Percentiles rank a stretch among this genome's conserved stretches.
Conservation (phyloP, 92 coral and sea anemone species). For the Scolanthus callimorphus region DNA sequence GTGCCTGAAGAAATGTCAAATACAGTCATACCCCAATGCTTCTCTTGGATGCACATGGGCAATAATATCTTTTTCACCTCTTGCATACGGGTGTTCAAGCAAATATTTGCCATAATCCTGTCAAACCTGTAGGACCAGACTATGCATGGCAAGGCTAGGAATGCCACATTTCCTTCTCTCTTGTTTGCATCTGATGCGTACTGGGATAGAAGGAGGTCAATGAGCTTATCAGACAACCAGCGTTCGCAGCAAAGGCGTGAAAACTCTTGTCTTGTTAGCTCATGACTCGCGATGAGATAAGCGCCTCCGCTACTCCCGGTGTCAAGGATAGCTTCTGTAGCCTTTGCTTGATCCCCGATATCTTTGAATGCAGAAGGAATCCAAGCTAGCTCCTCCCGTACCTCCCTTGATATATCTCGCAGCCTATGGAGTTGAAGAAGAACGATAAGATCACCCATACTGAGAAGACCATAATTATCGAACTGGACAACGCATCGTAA, state of each 20-base stretch:
- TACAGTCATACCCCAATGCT: neutral
- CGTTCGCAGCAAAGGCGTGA: no score
- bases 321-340: slow-evolving; percentile 1
- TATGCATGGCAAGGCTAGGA: neutral
- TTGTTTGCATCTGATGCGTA: neutral
- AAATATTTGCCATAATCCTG: neutral
- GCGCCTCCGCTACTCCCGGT: slow-evolving; percentile 7
- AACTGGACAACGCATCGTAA: slow-evolving; percentile 1
- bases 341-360: slow-evolving; percentile 2
- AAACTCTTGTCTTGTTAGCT: slow-evolving; percentile 11
- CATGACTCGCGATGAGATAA: slow-evolving; percentile 1
- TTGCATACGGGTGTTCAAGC: neutral
- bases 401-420: slow-evolving; percentile 1
- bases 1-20: neutral
- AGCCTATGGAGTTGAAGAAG: slow-evolving; percentile 4
- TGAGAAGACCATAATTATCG: slow-evolving; percentile 5
- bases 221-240: slow-evolving; percentile 1
- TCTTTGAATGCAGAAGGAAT: slow-evolving; percentile 7
- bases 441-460: slow-evolving; percentile 1
- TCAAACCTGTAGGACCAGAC: neutral
- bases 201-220: slow-evolving; percentile 1
- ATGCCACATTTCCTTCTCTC: neutral
- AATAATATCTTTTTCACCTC: neutral
- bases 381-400: slow-evolving; percentile 2
- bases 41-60: neutral